These are phyloP conservation scores for Beris morrisii DNA, from an alignment of 2,888 invertebrate species.

Conservation along the genomic window DNA sequence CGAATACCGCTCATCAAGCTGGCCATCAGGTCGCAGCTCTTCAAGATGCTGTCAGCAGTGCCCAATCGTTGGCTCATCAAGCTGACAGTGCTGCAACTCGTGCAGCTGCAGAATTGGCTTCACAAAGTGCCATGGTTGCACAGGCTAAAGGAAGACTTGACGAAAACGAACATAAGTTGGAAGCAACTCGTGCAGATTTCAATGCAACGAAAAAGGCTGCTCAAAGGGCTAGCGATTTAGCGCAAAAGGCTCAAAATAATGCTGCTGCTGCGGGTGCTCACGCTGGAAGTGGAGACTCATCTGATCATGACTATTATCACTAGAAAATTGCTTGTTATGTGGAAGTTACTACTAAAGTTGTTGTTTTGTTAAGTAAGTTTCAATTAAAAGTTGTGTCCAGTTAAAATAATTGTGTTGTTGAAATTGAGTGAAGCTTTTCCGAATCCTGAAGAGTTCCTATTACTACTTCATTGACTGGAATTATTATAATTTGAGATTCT, in stretches of 20 bases:
- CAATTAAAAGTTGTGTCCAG: too few species aligned
- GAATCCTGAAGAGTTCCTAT: too few species aligned
- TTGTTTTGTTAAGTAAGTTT: too few species aligned
- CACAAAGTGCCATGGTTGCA: conserved; percentile 74
- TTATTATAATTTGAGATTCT: too few species aligned
- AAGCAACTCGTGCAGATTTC: conserved; percentile 68
- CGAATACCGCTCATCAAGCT: conserved; percentile 69
- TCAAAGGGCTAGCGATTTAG: conserved; percentile 65
- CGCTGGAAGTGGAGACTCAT: conserved; percentile 48
- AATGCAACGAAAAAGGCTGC: conserved; percentile 71
- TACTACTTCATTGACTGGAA: too few species aligned
- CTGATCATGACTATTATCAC: too few species aligned
- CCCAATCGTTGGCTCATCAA: conserved; percentile 64
- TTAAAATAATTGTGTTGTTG: too few species aligned
- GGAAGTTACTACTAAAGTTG: too few species aligned
- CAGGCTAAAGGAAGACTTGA: conserved; percentile 67
- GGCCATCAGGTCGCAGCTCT: conserved; percentile 67
- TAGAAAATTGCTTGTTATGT: too few species aligned
- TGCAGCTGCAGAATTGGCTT: conserved; percentile 70
- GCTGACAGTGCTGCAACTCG: conserved; percentile 70
- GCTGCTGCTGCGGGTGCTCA: conserved; percentile 71
- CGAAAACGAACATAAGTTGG: conserved; percentile 66
- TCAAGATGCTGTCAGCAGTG: conserved; percentile 70
- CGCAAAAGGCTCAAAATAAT: conserved; percentile 69
- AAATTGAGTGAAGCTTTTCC: too few species aligned